Evolutionary conservation across 2,113 vertebrate species (phyloP).

Genomic region (Shinisaurus crocodilurus): DNA sequence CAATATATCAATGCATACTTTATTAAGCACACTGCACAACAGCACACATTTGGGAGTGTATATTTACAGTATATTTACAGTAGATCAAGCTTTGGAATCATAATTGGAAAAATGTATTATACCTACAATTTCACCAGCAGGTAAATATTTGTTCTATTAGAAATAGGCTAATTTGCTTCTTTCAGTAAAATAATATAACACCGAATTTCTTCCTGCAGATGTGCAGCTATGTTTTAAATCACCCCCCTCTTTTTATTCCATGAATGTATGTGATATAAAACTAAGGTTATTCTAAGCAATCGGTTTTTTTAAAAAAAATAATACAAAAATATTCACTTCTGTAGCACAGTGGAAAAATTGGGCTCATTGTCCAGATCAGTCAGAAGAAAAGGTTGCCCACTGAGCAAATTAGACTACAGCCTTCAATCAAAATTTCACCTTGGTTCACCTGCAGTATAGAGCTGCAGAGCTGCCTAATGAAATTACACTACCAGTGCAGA

Average conservation of each 20-base stretch:
- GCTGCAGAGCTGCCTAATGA: background rate
- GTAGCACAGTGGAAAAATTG: background rate
- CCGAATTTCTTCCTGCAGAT: conserved; percentile 11
- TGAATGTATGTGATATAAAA: background rate
- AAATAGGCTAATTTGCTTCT: conserved; percentile 19
- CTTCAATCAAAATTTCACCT: conserved; percentile 5
- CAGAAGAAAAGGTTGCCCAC: background rate
- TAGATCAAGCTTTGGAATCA: background rate
- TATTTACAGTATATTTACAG: conserved; percentile 9
- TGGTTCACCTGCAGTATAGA: background rate
- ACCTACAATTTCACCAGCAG: conserved; percentile 17
- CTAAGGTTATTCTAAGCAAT: conserved; percentile 11
- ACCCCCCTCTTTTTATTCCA: background rate
- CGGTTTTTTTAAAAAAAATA: background rate
- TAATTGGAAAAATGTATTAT: conserved; percentile 7
- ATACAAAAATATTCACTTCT: background rate
- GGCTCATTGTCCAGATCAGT: conserved; percentile 1
- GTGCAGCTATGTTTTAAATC: conserved; percentile 15
- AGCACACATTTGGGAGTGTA: background rate
- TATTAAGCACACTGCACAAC: background rate
- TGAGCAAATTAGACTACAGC: conserved; percentile 8
- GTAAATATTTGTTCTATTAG: conserved; percentile 23
- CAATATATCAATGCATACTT: background rate
- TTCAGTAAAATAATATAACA: conserved; percentile 18
- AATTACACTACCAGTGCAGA: background rate